A percentile compares a stretch with the other conserved stretches of the same genome.
Conservation (phyloP, 2,888 invertebrate genomes). For the Epirrita christyi region DNA sequence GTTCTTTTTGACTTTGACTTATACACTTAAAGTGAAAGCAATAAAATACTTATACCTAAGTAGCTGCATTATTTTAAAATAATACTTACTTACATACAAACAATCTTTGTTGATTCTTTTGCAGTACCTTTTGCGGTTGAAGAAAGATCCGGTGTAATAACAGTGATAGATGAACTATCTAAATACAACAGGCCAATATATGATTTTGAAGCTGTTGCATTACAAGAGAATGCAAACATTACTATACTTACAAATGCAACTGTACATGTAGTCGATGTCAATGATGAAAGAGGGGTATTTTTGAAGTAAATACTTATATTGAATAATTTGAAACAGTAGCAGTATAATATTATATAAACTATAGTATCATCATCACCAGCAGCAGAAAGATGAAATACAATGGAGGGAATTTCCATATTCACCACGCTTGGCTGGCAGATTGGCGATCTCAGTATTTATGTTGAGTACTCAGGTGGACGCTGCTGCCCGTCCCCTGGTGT, state of each 20-base stretch:
- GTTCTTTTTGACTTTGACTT: too few species aligned
- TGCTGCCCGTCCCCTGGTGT: too few species aligned
- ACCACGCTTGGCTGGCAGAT: too few species aligned
- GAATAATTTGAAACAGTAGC: too few species aligned
- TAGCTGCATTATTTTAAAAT: background rate
- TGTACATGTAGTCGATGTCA: conserved; percentile 92
- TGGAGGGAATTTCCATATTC: too few species aligned
- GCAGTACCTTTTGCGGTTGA: conserved; percentile 96
- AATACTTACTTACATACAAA: background rate
- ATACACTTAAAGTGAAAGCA: too few species aligned
- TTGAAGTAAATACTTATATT: conserved; percentile 76
- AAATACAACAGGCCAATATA: conserved; percentile 88
- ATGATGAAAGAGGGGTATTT: conserved; percentile 88
- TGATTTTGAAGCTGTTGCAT: conserved; percentile 93
- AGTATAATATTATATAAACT: too few species aligned
- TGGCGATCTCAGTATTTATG: too few species aligned
- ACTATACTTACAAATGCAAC: conserved; percentile 93
- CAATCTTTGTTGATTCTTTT: conserved; percentile 40
- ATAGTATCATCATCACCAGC: too few species aligned
- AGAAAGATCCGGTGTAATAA: conserved; percentile 94
- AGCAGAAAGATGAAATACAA: too few species aligned
- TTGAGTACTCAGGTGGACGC: too few species aligned
- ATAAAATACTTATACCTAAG: background rate
- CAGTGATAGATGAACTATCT: conserved; percentile 90
- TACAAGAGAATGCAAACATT: conserved; percentile 84